A percentile compares a stretch with the other conserved stretches of the same genome.
Conservation (phyloP, 2,888 invertebrate genomes). For the Polietes domitor region DNA sequence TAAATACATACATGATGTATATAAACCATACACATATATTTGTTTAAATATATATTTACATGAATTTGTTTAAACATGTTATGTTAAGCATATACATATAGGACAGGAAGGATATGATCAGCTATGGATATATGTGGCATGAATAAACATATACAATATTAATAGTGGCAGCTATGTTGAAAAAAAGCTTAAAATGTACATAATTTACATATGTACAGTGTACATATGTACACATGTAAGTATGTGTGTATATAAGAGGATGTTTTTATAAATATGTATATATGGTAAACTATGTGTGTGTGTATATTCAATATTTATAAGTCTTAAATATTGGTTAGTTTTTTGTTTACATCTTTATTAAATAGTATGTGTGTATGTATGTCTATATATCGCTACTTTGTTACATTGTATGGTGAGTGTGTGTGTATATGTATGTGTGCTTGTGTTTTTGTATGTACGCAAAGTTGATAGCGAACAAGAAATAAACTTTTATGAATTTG, state of each 20-base stretch:
- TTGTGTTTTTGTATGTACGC: no score
- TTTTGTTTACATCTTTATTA: no score
- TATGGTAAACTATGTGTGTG: background rate
- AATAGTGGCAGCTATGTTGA: background rate
- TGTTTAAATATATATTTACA: background rate
- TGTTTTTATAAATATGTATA: background rate
- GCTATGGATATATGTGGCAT: background rate
- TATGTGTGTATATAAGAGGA: background rate
- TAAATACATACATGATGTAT: background rate
- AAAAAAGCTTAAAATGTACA: background rate
- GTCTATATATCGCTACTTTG: no score
- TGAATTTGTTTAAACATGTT: no score
- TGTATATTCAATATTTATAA: background rate
- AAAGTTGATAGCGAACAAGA: no score
- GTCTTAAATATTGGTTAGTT: background rate
- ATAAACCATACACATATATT: background rate
- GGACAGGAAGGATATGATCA: background rate
- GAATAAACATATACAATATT: background rate
- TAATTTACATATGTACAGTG: no score
- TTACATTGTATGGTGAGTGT: no score
- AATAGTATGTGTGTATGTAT: no score
- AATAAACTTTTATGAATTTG: slow-evolving; percentile 19
- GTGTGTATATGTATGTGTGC: no score
- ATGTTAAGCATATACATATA: background rate
- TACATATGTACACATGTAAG: background rate